phyloP scores from a whole-genome alignment of 1,140 invertebrate species.

The Himalopsyche phryganea region DNA sequence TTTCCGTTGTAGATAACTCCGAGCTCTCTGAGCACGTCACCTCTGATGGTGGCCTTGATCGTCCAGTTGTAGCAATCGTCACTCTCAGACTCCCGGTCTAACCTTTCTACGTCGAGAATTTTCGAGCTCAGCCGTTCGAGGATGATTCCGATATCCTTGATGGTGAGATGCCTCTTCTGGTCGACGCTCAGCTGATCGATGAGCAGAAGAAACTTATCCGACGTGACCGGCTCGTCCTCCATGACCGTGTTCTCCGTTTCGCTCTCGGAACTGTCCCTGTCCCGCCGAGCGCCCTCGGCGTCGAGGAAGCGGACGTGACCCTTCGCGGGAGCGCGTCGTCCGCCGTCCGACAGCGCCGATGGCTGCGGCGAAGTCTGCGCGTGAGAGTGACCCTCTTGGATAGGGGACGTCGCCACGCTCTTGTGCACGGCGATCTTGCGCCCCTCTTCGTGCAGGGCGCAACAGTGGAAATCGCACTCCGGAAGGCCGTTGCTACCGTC shows the following conservation, averaged over 20 bases:
- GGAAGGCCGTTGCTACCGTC: slow-evolving; percentile 56
- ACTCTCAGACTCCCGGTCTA: slow-evolving; percentile 86
- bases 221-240: slow-evolving; percentile 83
- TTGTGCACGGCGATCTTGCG: slow-evolving; percentile 86
- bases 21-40: slow-evolving; percentile 82
- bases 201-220: slow-evolving; percentile 86
- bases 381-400: slow-evolving; percentile 72
- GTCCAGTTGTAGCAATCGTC: slow-evolving; percentile 93
- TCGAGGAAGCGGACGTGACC: slow-evolving; percentile 74
- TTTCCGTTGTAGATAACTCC: slow-evolving; percentile 94
- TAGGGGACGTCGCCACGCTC: slow-evolving; percentile 85
- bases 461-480: slow-evolving; percentile 93
- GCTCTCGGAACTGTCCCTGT: slow-evolving; percentile 83
- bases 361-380: slow-evolving; percentile 60
- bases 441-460: slow-evolving; percentile 87
- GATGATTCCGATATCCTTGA: slow-evolving; percentile 93
- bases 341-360: slow-evolving; percentile 49
- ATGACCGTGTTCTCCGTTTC: slow-evolving; percentile 89
- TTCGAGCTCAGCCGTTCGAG: slow-evolving; percentile 87
- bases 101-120: slow-evolving; percentile 86
- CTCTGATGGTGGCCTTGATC: slow-evolving; percentile 87
- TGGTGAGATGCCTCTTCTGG: slow-evolving; percentile 84
- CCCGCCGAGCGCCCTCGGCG: slow-evolving; percentile 59
- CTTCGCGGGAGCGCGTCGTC: slow-evolving; percentile 55
- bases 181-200: slow-evolving; percentile 90